Evolutionary conservation across 2,888 invertebrate species (phyloP).

Genomic region (Magallana nippona): DNA sequence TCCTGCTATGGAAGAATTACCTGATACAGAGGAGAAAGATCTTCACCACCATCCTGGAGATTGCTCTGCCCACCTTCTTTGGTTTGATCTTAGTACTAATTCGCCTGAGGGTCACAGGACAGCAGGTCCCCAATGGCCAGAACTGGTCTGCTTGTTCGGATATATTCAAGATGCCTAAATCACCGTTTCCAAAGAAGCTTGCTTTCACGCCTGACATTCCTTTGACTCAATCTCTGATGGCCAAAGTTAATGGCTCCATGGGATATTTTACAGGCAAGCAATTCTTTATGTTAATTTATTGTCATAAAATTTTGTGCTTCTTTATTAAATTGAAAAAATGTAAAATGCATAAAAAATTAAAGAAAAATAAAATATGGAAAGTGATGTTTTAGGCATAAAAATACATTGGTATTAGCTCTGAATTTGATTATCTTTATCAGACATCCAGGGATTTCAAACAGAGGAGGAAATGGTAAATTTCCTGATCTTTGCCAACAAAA

Average conservation of each 20-base stretch:
- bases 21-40: slow-evolving; percentile 88
- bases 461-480: slow-evolving; percentile 79
- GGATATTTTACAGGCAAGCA: neutral
- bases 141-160: slow-evolving; percentile 67
- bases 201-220: slow-evolving; percentile 65
- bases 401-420: neutral
- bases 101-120: slow-evolving; percentile 85
- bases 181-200: slow-evolving; percentile 50
- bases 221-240: slow-evolving; percentile 62
- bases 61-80: slow-evolving; percentile 80
- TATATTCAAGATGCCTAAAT: slow-evolving; percentile 37
- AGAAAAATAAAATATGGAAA: neutral
- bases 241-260: slow-evolving; percentile 31
- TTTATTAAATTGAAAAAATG: neutral
- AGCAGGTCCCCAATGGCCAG: slow-evolving; percentile 73
- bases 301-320: neutral
- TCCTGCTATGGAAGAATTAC: slow-evolving; percentile 92
- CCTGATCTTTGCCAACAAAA: slow-evolving; percentile 70
- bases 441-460: slow-evolving; percentile 70
- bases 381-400: neutral
- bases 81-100: slow-evolving; percentile 85
- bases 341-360: no score
- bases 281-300: neutral
- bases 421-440: neutral
- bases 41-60: slow-evolving; percentile 85